Percentiles rank a stretch among this genome's conserved stretches.
Conservation (phyloP, 1,140 invertebrate genomes). For the Portunus trituberculatus region DNA sequence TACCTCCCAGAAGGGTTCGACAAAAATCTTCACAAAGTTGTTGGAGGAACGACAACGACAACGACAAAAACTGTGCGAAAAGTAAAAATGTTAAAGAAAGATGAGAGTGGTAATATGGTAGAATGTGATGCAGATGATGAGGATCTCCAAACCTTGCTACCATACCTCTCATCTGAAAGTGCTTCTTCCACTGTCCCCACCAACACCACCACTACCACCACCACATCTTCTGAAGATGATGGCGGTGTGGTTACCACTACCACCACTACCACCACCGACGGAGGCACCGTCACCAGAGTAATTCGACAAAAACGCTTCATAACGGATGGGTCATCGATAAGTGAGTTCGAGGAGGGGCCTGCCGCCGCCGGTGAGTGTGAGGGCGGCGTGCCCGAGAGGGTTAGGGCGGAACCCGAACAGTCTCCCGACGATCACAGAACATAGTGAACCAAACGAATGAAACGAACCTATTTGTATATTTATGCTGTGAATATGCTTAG, state of each 20-base stretch:
- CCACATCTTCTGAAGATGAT: conserved; percentile 22
- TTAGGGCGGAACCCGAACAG: background rate
- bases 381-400: conserved; percentile 58
- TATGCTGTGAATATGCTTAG: conserved; percentile 69
- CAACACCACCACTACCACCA: conserved; percentile 3
- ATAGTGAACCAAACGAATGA: conserved; percentile 65
- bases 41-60: conserved; percentile 59
- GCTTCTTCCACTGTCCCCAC: background rate
- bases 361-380: conserved; percentile 63
- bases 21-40: conserved; percentile 58
- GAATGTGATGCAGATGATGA: conserved; percentile 59
- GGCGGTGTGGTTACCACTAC: conserved; percentile 28
- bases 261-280: conserved; percentile 59
- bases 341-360: conserved; percentile 12
- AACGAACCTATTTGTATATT: conserved; percentile 69
- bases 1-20: conserved; percentile 64
- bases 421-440: conserved; percentile 43
- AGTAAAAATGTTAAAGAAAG: conserved; percentile 57
- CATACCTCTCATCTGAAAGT: conserved; percentile 35
- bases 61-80: conserved; percentile 64
- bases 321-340: conserved; percentile 42
- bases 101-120: conserved; percentile 66
- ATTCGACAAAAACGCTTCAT: conserved; percentile 67
- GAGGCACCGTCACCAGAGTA: conserved; percentile 63
- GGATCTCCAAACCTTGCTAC: background rate